A percentile compares a stretch with the other conserved stretches of the same genome.
phyloP scores from a whole-genome alignment of 2,113 vertebrate species.

The Leptosomus discolor region DNA sequence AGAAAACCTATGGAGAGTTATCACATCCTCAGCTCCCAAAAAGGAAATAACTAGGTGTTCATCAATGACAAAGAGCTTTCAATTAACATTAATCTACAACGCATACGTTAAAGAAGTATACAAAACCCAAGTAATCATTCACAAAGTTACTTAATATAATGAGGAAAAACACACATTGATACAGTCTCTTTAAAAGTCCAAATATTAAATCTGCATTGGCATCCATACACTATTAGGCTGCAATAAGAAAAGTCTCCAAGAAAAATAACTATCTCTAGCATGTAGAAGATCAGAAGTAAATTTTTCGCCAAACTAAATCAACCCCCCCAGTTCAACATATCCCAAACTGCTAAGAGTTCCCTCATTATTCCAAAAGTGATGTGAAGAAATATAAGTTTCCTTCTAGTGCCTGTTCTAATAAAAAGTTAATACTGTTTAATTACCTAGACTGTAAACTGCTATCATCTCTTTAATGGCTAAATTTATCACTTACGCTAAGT shows the following conservation, averaged over 20 bases:
- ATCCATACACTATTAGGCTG: background rate
- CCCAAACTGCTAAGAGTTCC: background rate
- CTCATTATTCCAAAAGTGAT: background rate
- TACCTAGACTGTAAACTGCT: background rate
- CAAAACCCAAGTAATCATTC: background rate
- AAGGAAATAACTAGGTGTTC: background rate
- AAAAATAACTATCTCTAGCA: background rate
- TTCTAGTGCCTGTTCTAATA: background rate
- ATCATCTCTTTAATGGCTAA: background rate
- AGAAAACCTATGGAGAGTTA: background rate
- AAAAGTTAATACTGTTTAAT: rapidly evolving
- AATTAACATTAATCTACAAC: background rate
- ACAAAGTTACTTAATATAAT: background rate
- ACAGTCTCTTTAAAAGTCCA: background rate
- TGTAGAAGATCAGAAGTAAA: background rate
- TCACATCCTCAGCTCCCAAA: background rate
- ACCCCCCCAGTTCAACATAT: background rate
- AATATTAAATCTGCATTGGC: background rate
- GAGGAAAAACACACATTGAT: background rate
- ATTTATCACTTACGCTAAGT: background rate
- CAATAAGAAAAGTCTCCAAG: background rate
- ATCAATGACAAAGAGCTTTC: background rate
- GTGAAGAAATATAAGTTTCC: background rate
- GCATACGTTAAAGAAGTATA: background rate
- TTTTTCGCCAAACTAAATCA: background rate